These are phyloP conservation scores for Eretmochelys imbricata DNA, from an alignment of 2,113 vertebrate species.

Conservation along the genomic window DNA sequence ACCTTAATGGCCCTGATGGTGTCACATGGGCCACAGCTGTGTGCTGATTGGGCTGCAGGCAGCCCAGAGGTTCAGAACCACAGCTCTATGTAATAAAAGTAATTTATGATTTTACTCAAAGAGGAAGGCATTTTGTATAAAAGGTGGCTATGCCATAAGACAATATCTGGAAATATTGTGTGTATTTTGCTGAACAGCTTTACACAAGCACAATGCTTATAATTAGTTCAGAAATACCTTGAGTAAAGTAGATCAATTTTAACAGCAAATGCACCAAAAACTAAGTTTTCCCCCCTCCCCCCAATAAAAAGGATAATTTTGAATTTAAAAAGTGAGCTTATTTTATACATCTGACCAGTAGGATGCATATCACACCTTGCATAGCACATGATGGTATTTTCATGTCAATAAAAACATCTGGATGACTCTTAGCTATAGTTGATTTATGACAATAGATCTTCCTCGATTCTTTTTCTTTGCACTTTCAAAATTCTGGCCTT, in stretches of 20 bases:
- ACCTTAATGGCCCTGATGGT: too few species aligned
- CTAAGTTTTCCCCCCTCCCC: neutral
- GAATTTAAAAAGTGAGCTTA: neutral
- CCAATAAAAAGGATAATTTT: neutral
- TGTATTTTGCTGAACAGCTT: constrained; percentile 30
- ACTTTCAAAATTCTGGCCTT: neutral
- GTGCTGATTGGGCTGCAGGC: too few species aligned
- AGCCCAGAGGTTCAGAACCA: too few species aligned
- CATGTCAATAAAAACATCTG: neutral
- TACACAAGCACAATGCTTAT: neutral
- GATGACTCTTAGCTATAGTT: neutral
- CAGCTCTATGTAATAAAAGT: neutral
- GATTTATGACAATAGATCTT: neutral
- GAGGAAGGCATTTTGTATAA: constrained; percentile 3
- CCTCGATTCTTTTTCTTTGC: neutral
- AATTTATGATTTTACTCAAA: neutral
- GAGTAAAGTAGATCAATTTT: neutral
- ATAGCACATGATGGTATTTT: neutral
- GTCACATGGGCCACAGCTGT: too few species aligned
- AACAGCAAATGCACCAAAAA: constrained; percentile 6
- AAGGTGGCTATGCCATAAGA: neutral
- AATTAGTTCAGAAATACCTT: neutral
- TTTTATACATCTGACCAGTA: neutral
- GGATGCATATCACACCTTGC: neutral
- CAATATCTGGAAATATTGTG: neutral